phyloP scores from a whole-genome alignment of 2,888 invertebrate species.

The Lepas anatifera region DNA sequence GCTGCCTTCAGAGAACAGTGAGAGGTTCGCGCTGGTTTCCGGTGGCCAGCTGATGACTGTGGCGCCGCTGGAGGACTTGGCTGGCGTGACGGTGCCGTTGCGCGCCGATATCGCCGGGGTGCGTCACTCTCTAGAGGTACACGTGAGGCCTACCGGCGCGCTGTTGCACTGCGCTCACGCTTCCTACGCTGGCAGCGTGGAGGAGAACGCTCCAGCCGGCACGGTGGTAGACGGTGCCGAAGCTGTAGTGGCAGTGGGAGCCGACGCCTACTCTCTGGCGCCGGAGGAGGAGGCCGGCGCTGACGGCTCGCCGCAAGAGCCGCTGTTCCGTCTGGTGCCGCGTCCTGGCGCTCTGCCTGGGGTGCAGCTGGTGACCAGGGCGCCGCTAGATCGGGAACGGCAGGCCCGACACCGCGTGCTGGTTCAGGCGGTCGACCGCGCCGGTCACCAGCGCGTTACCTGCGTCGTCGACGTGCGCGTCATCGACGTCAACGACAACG shows the following conservation, averaged over 20 bases:
- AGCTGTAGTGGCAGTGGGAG: conserved; percentile 48
- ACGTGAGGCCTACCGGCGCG: conserved; percentile 67
- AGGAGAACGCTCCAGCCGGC: conserved; percentile 62
- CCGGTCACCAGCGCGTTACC: conserved; percentile 65
- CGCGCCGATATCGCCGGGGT: conserved; percentile 70
- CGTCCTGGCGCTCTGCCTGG: conserved; percentile 28
- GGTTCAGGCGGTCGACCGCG: conserved; percentile 65
- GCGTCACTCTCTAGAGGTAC: conserved; percentile 62
- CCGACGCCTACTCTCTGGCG: conserved; percentile 56
- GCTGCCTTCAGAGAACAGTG: conserved; percentile 42
- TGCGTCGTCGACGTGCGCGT: conserved; percentile 64
- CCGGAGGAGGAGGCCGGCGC: conserved; percentile 53
- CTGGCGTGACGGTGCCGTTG: conserved; percentile 66
- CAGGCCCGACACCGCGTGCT: conserved; percentile 57
- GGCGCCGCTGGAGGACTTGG: conserved; percentile 64
- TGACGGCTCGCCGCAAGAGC: no score
- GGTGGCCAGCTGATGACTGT: conserved; percentile 87
- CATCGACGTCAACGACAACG: conserved; percentile 82
- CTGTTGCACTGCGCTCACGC: conserved; percentile 63
- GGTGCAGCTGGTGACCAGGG: conserved; percentile 29
- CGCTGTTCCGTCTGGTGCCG: conserved; percentile 51
- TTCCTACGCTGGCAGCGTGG: conserved; percentile 47
- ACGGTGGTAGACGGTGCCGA: conserved; percentile 58
- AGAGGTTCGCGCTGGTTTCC: conserved; percentile 73
- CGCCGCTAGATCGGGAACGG: conserved; percentile 64